Evolutionary conservation across 2,888 invertebrate species (phyloP), one percentile per base, ranked within the genome.

Genomic region (Cheilosia grossa): DNA sequence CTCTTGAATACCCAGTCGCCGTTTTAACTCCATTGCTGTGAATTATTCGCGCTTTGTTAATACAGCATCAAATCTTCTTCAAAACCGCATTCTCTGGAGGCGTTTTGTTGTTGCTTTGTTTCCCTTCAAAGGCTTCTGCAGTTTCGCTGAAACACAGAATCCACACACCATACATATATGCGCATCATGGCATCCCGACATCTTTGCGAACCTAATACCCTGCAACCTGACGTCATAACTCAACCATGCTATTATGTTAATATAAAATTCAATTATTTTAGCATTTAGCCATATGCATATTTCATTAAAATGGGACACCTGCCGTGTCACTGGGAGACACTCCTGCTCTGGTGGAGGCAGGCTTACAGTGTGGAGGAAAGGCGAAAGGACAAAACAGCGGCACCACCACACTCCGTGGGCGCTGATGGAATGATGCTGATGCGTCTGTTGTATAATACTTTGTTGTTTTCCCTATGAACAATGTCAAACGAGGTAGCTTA

Each of bases 261-360:
- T 90, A 88, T 88, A 87, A 89, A 90, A 90, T 90, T 91, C 90
- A 91, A 91, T 91, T 91, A 89, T 91, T 91, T 91, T 90, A 91
- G 89, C 91, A 91, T 91, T 91, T 90, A 90, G 91, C 88, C 87
- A 88, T 88, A 89, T 91, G 90, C 90, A 90, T 91, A 91, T 91
- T 91, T 91, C 91, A 91, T 91, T 89, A 90, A 90, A 90, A 89
- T 88, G 89, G 88, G 89, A 90, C 91, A 91, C 90, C 90, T 91
- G 91, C 88, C 88, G 88, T 90, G 88, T 87, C 54, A 61, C 54
- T 66, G 37, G n/a, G 51, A 66, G 51, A 33, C 64, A 56, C 19
- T 19, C 19, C 40, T 21, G 30, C 15, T 37, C 17, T 64, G 54
- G n/a, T 47, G 33, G 24, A 66, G 42, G 10, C 40, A 47, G 19